Evolutionary conservation across 2,113 vertebrate genomes (phyloP).

Genomic region (Pelusios castaneus): DNA sequence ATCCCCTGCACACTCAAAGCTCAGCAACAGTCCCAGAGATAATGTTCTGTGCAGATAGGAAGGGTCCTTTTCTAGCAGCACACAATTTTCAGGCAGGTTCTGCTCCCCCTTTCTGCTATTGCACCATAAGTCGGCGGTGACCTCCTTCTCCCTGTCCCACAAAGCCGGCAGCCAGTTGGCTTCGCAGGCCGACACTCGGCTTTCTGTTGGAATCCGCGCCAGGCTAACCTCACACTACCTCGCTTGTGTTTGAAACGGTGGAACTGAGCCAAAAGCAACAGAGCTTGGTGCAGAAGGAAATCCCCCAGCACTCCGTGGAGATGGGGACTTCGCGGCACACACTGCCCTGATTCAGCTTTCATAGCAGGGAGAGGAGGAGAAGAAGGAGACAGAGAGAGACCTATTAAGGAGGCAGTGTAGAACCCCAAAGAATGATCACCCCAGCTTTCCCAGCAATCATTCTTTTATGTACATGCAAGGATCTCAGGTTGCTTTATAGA

Average conservation of each 20-base stretch:
- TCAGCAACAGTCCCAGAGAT: rapidly evolving
- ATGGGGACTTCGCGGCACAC: neutral
- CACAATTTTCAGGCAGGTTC: rapidly evolving
- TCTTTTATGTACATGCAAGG: neutral
- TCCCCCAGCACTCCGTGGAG: constrained; percentile 29
- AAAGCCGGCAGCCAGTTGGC: constrained; percentile 41
- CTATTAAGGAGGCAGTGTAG: rapidly evolving
- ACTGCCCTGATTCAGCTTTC: constrained; percentile 45
- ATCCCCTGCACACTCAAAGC: rapidly evolving
- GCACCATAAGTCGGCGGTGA: neutral
- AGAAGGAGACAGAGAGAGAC: neutral
- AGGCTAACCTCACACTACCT: constrained; percentile 66
- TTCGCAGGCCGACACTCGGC: neutral
- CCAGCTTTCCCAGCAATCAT: rapidly evolving
- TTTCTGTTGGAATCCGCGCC: constrained; percentile 30
- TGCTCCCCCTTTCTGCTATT: neutral
- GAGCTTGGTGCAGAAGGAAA: constrained; percentile 60
- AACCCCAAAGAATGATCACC: neutral
- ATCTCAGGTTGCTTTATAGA: neutral
- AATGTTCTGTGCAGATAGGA: neutral
- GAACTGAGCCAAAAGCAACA: constrained; percentile 62
- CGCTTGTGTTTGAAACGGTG: constrained; percentile 41
- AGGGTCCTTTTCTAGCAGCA: rapidly evolving
- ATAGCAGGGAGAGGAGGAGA: too few species aligned
- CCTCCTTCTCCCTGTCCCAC: constrained; percentile 32